Evolutionary conservation across 2,797 vertebrate genomes (phyloP).

Genomic region (Saxicola maurus): DNA sequence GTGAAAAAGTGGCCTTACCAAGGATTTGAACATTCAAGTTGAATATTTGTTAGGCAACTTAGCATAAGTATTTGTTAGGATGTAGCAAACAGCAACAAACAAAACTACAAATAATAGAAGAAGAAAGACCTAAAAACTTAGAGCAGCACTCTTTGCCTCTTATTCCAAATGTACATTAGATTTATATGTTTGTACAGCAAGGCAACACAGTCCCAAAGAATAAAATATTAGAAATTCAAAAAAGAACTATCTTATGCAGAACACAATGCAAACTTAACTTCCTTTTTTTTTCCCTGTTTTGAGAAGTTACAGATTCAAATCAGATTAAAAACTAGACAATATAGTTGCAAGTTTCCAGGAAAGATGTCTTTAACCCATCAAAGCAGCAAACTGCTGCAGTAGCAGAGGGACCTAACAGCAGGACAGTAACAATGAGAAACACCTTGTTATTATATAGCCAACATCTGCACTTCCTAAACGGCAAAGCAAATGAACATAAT

Average conservation of each 20-base stretch:
- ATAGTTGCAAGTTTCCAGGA: constrained; percentile 11
- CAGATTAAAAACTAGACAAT: not conserved
- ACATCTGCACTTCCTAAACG: constrained; percentile 67
- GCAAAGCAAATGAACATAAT: constrained; percentile 64
- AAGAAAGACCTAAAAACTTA: not conserved
- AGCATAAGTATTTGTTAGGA: accelerated
- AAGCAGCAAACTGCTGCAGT: not conserved
- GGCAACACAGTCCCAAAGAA: not conserved
- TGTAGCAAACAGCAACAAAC: not conserved
- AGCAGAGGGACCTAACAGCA: constrained; percentile 41
- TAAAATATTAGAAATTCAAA: not conserved
- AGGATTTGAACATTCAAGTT: not conserved
- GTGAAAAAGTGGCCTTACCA: not conserved
- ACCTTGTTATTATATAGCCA: constrained; percentile 57
- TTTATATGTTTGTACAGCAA: not conserved
- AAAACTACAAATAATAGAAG: not conserved
- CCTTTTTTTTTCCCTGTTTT: not conserved
- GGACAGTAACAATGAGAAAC: constrained; percentile 37
- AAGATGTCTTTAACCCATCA: not conserved
- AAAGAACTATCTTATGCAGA: constrained; percentile 1
- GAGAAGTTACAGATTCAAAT: not conserved
- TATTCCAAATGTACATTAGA: not conserved
- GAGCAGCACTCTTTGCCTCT: not conserved
- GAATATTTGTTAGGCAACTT: not conserved
- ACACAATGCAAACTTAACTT: not conserved